A percentile compares a stretch with the other conserved stretches of the same genome.
Conservation (phyloP, 2,797 vertebrate genomes). For the Myripristis jacobus region DNA sequence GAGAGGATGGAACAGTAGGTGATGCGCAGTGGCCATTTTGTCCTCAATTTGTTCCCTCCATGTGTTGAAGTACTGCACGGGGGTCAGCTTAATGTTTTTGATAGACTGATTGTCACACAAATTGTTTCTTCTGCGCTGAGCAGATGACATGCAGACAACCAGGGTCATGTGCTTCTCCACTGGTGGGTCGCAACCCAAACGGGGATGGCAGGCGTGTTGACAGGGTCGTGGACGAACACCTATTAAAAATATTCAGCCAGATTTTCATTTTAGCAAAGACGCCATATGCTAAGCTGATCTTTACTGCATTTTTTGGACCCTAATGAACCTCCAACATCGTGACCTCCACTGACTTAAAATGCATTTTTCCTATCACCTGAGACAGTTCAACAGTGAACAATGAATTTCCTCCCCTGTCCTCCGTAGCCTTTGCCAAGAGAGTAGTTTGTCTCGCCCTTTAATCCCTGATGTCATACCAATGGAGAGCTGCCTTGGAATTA, state of each 20-base stretch:
- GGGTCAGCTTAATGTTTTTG: constrained; percentile 63
- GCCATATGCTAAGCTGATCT: constrained; percentile 38
- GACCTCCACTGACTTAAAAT: background rate
- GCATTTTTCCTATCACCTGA: background rate
- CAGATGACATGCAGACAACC: constrained; percentile 60
- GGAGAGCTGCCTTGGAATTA: background rate
- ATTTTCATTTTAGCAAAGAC: constrained; percentile 30
- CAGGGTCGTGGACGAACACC: constrained; percentile 45
- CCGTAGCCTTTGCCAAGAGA: background rate
- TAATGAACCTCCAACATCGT: constrained; percentile 14
- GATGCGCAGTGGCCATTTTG: constrained; percentile 70
- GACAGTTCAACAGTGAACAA: background rate
- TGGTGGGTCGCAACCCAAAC: constrained; percentile 45
- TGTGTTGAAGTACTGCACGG: constrained; percentile 37
- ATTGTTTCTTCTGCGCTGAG: constrained; percentile 39
- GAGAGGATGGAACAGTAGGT: constrained; percentile 60
- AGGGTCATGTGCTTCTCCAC: constrained; percentile 58
- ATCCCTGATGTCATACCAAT: background rate
- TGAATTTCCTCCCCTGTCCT: background rate
- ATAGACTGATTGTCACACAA: constrained; percentile 66
- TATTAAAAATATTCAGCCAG: constrained; percentile 46
- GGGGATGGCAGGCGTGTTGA: constrained; percentile 47
- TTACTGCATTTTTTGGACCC: constrained; percentile 14
- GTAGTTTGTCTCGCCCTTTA: background rate
- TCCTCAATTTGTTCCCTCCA: constrained; percentile 69